phyloP scores from a whole-genome alignment of 1,140 invertebrate species.

The Euschistus heros region DNA sequence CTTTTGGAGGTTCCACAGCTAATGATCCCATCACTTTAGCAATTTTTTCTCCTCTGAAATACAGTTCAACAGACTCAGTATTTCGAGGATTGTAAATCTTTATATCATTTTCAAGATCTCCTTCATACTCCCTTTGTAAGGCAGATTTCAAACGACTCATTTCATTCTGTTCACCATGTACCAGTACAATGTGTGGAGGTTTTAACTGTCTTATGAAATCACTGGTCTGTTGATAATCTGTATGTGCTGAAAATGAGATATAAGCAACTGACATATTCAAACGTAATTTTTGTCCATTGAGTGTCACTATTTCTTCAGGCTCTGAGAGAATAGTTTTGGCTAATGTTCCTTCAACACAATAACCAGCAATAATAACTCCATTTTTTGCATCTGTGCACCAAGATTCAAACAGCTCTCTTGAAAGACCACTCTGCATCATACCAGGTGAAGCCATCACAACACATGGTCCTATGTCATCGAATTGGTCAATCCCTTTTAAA shows the following conservation, averaged over 20 bases:
- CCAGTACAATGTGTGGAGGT: conserved; percentile 91
- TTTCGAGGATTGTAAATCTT: conserved; percentile 93
- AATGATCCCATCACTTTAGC: conserved; percentile 74
- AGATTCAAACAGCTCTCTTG: conserved; percentile 92
- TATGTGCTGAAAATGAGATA: conserved; percentile 98
- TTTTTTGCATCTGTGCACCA: conserved; percentile 98
- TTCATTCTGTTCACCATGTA: conserved; percentile 98
- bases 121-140: conserved; percentile 87
- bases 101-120: conserved; percentile 75
- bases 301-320: conserved; percentile 92
- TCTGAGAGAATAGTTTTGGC: conserved; percentile 96
- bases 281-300: conserved; percentile 90
- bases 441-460: conserved; percentile 98
- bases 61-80: conserved; percentile 82
- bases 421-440: conserved; percentile 99
- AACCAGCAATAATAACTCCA: conserved; percentile 95
- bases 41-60: conserved; percentile 64
- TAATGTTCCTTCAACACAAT: conserved; percentile 97
- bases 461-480: conserved; percentile 98
- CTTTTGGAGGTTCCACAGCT: conserved; percentile 68
- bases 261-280: conserved; percentile 98
- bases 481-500: conserved; percentile 97
- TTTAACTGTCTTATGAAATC: conserved; percentile 91
- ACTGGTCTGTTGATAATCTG: conserved; percentile 97
- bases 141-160: conserved; percentile 94